Evolutionary conservation across 2,113 vertebrate genomes (phyloP).

Genomic region (Prunella fulvescens): DNA sequence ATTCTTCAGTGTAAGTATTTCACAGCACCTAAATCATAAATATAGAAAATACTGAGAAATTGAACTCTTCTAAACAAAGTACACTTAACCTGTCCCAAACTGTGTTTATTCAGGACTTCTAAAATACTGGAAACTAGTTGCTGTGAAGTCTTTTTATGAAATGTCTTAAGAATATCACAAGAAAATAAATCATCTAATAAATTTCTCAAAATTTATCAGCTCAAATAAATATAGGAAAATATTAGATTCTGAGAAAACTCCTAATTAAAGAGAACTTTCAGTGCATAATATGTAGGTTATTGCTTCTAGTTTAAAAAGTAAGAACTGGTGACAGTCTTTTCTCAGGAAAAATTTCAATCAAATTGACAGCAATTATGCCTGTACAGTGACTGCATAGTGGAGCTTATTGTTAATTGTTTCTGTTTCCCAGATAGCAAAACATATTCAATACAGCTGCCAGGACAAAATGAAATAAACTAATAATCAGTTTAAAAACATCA

Average conservation of each 20-base stretch:
- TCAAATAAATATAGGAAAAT: background rate
- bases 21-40: background rate
- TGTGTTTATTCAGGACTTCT: background rate
- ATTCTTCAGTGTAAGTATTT: background rate
- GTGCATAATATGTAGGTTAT: background rate
- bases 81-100: background rate
- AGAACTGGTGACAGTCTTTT: background rate
- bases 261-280: background rate
- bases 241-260: background rate
- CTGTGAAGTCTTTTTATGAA: background rate
- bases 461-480: constrained; percentile 3
- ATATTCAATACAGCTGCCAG: background rate
- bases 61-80: background rate
- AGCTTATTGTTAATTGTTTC: constrained; percentile 38
- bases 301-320: background rate
- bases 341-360: constrained; percentile 36
- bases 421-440: constrained; percentile 19
- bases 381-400: background rate
- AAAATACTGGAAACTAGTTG: background rate
- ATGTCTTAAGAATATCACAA: background rate
- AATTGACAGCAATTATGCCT: constrained; percentile 40
- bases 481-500: background rate
- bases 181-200: background rate
- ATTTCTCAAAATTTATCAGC: background rate
- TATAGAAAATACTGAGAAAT: background rate